These are phyloP conservation scores for Drosophila oshimai DNA, from an alignment of 1,140 invertebrate species.

Conservation along the genomic window DNA sequence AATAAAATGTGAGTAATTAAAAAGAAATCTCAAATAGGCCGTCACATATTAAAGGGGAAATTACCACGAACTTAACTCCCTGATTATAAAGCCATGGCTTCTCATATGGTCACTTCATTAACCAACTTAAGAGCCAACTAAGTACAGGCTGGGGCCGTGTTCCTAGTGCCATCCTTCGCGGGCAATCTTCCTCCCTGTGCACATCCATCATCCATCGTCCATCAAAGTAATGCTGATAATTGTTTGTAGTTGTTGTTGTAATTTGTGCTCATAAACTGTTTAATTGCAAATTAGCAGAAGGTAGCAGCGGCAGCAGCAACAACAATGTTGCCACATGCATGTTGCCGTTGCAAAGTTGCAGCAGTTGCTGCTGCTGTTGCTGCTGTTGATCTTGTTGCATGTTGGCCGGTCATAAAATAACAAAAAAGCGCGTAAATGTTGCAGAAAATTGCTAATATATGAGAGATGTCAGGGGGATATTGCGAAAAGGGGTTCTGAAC, in stretches of 20 bases:
- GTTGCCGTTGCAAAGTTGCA: conserved; percentile 13
- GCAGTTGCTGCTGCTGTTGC: background rate
- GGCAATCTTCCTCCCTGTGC: conserved; percentile 12
- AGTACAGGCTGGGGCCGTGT: background rate
- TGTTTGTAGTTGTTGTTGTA: conserved; percentile 53
- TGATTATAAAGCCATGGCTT: background rate
- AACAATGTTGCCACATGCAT: conserved; percentile 42
- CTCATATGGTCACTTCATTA: background rate
- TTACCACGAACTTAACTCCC: background rate
- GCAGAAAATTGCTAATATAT: conserved; percentile 52
- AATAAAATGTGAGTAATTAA: too few species aligned
- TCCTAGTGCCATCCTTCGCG: background rate
- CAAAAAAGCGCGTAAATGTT: conserved; percentile 53
- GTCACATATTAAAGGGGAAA: too few species aligned
- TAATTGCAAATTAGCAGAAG: conserved; percentile 76
- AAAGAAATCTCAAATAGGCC: too few species aligned
- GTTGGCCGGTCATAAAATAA: conserved; percentile 43
- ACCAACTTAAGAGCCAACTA: background rate
- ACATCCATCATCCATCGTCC: conserved; percentile 4
- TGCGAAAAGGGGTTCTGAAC: background rate
- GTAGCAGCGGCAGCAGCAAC: conserved; percentile 26
- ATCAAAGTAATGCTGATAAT: conserved; percentile 41
- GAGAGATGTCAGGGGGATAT: conserved; percentile 13
- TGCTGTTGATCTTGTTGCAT: conserved; percentile 59
- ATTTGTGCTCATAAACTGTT: conserved; percentile 79